Evolutionary conservation across 2,888 invertebrate species (phyloP).

Genomic region (Elmis aenea): DNA sequence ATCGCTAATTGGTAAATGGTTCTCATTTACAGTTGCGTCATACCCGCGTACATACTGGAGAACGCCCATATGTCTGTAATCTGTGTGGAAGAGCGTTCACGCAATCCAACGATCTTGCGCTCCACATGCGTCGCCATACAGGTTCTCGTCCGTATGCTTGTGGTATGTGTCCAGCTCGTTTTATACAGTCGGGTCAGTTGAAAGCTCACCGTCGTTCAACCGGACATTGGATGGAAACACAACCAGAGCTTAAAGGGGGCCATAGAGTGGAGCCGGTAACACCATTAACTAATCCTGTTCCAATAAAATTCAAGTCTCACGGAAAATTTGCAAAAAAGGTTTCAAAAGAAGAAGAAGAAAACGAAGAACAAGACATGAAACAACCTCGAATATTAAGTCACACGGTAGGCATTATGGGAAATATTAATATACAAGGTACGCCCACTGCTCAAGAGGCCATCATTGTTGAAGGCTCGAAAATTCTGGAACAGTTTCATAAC

Average conservation of each 20-base stretch:
- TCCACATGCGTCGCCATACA: conserved; percentile 66
- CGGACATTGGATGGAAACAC: conserved; percentile 53
- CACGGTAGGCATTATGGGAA: conserved; percentile 29
- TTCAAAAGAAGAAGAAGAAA: conserved; percentile 17
- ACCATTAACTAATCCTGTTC: conserved; percentile 39
- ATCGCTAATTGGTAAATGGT: too few relatives aligned
- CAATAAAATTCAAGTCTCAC: conserved; percentile 43
- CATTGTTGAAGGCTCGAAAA: conserved; percentile 35
- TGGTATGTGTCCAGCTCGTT: conserved; percentile 62
- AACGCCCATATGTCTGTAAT: conserved; percentile 46
- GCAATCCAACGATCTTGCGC: conserved; percentile 66
- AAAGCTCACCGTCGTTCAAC: conserved; percentile 60
- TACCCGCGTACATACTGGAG: conserved; percentile 46
- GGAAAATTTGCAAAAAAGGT: conserved; percentile 27
- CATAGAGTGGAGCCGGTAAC: conserved; percentile 45
- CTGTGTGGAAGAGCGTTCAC: conserved; percentile 53
- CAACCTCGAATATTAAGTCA: conserved; percentile 18
- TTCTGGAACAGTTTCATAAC: conserved; percentile 32
- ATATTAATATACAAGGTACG: conserved; percentile 29
- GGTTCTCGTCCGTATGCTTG: conserved; percentile 64
- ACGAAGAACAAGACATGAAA: conserved; percentile 8
- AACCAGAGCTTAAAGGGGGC: conserved; percentile 45
- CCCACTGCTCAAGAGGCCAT: conserved; percentile 27
- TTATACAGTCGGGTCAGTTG: conserved; percentile 59
- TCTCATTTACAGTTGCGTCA: conserved; percentile 43